A percentile compares a stretch with the other conserved stretches of the same genome.
These are phyloP conservation scores for Spodoptera exigua DNA, from an alignment of 2,888 invertebrate genomes.

Conservation along the genomic window DNA sequence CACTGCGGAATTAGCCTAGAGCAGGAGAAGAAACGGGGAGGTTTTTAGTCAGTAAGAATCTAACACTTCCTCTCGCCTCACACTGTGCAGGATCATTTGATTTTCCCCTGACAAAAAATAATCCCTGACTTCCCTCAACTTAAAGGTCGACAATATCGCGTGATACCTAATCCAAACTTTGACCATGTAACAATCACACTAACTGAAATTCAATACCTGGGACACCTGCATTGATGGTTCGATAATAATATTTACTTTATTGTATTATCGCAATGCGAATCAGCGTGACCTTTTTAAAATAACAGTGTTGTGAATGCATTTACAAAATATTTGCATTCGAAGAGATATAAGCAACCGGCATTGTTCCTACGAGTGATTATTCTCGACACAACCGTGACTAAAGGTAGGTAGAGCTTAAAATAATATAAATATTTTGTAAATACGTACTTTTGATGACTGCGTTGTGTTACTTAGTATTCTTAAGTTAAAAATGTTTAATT, in stretches of 20 bases:
- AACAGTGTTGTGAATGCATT: constrained; percentile 32
- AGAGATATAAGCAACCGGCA: constrained; percentile 17
- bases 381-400: constrained; percentile 13
- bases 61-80: too few relatives aligned
- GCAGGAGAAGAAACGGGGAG: too few relatives aligned
- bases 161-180: not conserved
- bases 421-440: not conserved
- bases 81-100: too few relatives aligned
- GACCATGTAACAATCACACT: not conserved
- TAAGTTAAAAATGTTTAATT: too few relatives aligned
- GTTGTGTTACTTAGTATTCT: too few relatives aligned
- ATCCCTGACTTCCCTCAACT: too few relatives aligned
- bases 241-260: constrained; percentile 30
- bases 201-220: constrained; percentile 2
- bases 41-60: too few relatives aligned
- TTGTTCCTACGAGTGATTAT: constrained; percentile 19
- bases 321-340: constrained; percentile 26
- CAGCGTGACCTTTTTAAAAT: not conserved
- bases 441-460: too few relatives aligned
- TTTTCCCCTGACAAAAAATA: too few relatives aligned
- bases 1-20: too few relatives aligned
- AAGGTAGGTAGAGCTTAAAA: constrained; percentile 27
- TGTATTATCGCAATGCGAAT: constrained; percentile 5
- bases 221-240: not conserved
- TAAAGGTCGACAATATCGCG: not conserved